phyloP scores from a whole-genome alignment of 2,888 invertebrate species.

The Unio pictorum region DNA sequence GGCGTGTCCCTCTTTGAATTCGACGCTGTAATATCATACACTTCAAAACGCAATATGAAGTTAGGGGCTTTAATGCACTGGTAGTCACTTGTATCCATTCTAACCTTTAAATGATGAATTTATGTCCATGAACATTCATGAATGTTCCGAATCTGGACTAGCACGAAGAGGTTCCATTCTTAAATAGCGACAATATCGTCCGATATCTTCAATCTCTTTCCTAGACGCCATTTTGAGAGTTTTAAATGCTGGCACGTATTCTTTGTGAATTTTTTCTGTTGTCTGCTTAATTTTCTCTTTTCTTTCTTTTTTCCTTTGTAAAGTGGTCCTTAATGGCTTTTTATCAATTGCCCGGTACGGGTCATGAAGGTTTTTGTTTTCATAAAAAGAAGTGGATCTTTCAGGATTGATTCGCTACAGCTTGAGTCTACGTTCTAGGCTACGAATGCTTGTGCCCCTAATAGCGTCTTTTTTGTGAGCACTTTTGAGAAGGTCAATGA shows the following conservation, averaged over 20 bases:
- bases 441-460: no score
- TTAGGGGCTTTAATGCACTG: no score
- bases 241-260: conserved; percentile 43
- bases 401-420: conserved; percentile 38
- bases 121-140: no score
- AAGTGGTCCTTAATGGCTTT: conserved; percentile 39
- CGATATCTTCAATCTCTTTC: conserved; percentile 45
- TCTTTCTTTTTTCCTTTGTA: conserved; percentile 49
- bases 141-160: no score
- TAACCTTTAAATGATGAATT: no score
- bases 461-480: conserved; percentile 35
- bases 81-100: no score
- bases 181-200: conserved; percentile 40
- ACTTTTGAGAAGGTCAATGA: conserved; percentile 46
- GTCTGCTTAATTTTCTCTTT: conserved; percentile 48
- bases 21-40: no score
- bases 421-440: conserved; percentile 35
- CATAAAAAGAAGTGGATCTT: conserved; percentile 42
- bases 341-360: conserved; percentile 27
- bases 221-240: conserved; percentile 34
- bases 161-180: conserved; percentile 21
- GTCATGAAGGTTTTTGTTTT: conserved; percentile 33
- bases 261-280: conserved; percentile 47
- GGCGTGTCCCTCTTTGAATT: no score
- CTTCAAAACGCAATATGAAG: no score